Evolutionary conservation across 2,797 vertebrate genomes (phyloP).

Genomic region (Nothura maculosa): DNA sequence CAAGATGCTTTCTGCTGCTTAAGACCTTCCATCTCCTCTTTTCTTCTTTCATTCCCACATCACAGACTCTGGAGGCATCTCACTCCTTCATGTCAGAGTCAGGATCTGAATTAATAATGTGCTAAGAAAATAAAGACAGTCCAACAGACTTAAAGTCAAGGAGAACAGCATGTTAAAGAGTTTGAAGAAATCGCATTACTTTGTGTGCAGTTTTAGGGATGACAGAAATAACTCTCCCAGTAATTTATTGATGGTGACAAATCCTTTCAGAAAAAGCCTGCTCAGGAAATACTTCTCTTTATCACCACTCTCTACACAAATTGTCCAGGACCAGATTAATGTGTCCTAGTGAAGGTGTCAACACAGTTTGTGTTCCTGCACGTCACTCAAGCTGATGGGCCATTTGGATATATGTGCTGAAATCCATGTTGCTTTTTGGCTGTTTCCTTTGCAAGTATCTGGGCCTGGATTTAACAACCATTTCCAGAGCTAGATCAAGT

Average conservation of each 20-base stretch:
- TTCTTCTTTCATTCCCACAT: background rate
- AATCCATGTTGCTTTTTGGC: background rate
- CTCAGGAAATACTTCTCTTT: background rate
- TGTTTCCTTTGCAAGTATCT: fast-evolving
- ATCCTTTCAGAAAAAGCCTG: background rate
- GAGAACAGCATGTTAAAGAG: slow-evolving; percentile 39
- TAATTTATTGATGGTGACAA: slow-evolving; percentile 27
- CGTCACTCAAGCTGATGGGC: background rate
- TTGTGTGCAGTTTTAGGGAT: background rate
- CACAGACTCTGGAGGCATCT: background rate
- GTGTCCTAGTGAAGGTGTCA: background rate
- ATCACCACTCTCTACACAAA: background rate
- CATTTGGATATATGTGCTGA: background rate
- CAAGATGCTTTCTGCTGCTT: background rate
- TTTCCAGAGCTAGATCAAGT: background rate
- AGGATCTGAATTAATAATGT: slow-evolving; percentile 50
- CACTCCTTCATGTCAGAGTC: slow-evolving; percentile 1
- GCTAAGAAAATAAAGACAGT: slow-evolving; percentile 58
- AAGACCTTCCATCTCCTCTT: slow-evolving; percentile 31
- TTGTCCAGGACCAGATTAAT: background rate
- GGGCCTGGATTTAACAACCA: background rate
- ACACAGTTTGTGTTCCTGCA: background rate
- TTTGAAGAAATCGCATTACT: slow-evolving; percentile 45
- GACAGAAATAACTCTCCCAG: slow-evolving; percentile 32
- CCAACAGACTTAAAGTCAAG: slow-evolving; percentile 58